Base-by-base conservation (phyloP, 2,797 vertebrate species). In the Manis pentadactyla region DNA sequence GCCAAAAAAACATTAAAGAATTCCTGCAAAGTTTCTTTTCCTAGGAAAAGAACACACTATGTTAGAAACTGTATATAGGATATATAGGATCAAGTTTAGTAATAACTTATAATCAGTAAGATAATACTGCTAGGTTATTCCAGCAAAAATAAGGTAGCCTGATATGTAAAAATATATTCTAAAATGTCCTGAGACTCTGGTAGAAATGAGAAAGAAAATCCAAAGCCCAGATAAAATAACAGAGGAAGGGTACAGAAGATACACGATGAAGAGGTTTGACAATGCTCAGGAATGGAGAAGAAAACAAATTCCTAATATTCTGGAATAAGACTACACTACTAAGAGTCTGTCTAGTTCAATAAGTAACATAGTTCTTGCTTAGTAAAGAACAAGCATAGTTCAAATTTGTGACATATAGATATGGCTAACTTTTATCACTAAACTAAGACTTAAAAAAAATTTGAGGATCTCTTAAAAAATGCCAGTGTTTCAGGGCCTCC, bases 211-310 rank as follows among this genome's bases (percentile, higher is more conserved):
- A 88, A 82, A 69, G 12, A 57, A 68, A 92, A n/a, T 42, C 19
- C 29, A 94, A 96, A 89, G 12, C 12, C 57, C 19, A 89, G 34
- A 25, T 31, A 78, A 96, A 57, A 83, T 57, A 94, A 82, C 2
- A 42, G 25, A 18, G 86, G 7, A 69, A 23, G 11, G 57, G n/a
- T 57, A 79, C n/a, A 39, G 17, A 37, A 81, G 49, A 84, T 73
- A 25, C 2, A 74, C 6, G 21, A 79, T 59, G 66, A 94, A 78
- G 12, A 92, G 2, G 0, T 34, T 77, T 87, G 29, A 75, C 14
- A 42, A 42, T 63, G 1, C 25, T 92, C 7, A 73, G 59, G n/a
- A 92, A 95, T 49, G 18, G 39, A 63, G 23, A 82, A 53, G 7
- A 71, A 83, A 74, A 51, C 29, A 82, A 85, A 95, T 90, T 71